These are phyloP conservation scores for Apotomis betuletana DNA, from an alignment of 2,888 invertebrate genomes.

Conservation along the genomic window DNA sequence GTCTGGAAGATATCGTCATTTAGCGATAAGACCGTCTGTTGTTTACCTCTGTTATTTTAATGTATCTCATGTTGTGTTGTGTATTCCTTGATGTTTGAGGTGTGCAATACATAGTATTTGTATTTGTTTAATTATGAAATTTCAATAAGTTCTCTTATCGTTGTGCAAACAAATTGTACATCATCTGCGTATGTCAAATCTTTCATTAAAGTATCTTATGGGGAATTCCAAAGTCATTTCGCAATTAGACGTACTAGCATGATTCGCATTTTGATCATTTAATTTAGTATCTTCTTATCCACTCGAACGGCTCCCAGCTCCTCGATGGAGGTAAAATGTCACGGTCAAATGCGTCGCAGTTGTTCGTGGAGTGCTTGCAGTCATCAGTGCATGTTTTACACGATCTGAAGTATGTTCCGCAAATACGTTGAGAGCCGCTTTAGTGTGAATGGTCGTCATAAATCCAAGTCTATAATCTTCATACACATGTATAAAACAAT, in stretches of 20 bases:
- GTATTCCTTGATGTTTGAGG: too few species aligned
- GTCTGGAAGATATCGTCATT: not conserved
- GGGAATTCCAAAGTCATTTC: slow-evolving; percentile 13
- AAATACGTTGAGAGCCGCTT: not conserved
- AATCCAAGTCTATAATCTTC: not conserved
- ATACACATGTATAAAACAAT: not conserved
- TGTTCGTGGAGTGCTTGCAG: not conserved
- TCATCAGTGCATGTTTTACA: slow-evolving; percentile 10
- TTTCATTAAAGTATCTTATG: slow-evolving; percentile 1
- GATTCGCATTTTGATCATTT: slow-evolving; percentile 21
- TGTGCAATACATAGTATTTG: too few species aligned
- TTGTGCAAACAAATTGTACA: not conserved
- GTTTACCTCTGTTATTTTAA: too few species aligned
- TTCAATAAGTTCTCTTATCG: not conserved
- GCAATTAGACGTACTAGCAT: slow-evolving; percentile 7
- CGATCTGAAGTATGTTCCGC: not conserved
- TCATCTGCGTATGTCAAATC: too few species aligned
- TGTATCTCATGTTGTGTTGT: too few species aligned
- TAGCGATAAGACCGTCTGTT: too few species aligned
- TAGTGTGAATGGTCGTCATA: not conserved
- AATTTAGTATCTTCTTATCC: slow-evolving; percentile 20
- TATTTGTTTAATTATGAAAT: not conserved
- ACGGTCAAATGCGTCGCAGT: slow-evolving; percentile 51
- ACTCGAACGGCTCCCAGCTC: slow-evolving; percentile 36
- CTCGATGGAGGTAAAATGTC: slow-evolving; percentile 56